These are phyloP conservation scores for Rhyzopertha dominica DNA, from an alignment of 1,140 invertebrate genomes.

Conservation along the genomic window DNA sequence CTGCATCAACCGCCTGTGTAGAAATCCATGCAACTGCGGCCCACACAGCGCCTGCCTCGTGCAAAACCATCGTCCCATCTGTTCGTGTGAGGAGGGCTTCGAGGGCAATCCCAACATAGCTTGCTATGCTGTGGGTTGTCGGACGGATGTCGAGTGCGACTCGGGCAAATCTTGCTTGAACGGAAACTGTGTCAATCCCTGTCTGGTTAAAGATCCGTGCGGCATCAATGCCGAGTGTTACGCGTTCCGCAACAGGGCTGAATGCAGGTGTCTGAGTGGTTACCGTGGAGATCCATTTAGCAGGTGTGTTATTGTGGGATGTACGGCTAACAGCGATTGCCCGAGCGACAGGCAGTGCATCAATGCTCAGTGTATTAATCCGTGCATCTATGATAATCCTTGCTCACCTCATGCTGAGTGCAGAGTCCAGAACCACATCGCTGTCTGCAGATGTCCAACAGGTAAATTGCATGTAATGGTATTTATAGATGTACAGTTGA, in stretches of 20 bases:
- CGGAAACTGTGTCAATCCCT: conserved; percentile 78
- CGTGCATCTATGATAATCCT: conserved; percentile 71
- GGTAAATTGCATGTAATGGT: too few species aligned
- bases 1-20: conserved; percentile 79
- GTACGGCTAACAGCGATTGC: conserved; percentile 83
- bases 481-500: too few species aligned
- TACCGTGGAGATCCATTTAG: conserved; percentile 75
- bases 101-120: conserved; percentile 79
- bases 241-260: conserved; percentile 64
- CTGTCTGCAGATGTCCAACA: conserved; percentile 76
- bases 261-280: conserved; percentile 75
- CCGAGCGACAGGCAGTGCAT: conserved; percentile 77
- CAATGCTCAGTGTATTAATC: conserved; percentile 80
- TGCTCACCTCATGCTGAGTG: conserved; percentile 77
- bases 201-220: conserved; percentile 72
- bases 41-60: conserved; percentile 77
- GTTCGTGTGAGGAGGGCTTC: conserved; percentile 74
- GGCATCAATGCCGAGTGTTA: conserved; percentile 80
- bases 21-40: conserved; percentile 84
- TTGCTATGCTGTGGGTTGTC: conserved; percentile 74
- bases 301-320: conserved; percentile 76
- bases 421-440: conserved; percentile 71
- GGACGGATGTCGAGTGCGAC: conserved; percentile 72
- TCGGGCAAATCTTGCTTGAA: conserved; percentile 76
- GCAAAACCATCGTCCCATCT: conserved; percentile 77